These are phyloP conservation scores for Columba janthina DNA, from an alignment of 2,113 vertebrate species.

Conservation along the genomic window DNA sequence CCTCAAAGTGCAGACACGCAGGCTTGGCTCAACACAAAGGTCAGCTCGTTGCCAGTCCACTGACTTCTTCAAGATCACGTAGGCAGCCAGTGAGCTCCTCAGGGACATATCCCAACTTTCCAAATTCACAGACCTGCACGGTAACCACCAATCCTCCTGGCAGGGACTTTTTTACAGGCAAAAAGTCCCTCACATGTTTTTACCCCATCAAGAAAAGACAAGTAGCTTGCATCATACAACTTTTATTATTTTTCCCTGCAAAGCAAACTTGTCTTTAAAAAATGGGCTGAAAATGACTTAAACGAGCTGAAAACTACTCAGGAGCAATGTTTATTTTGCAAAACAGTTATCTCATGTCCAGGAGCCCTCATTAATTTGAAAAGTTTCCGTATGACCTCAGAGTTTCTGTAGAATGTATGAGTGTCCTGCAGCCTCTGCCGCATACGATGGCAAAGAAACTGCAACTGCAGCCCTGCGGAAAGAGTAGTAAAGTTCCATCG, in stretches of 20 bases:
- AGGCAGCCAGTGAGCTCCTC: neutral
- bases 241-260: neutral
- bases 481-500: neutral
- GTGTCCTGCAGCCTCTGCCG: neutral
- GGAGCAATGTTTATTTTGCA: constrained; percentile 7
- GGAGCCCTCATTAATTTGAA: neutral
- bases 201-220: neutral
- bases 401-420: neutral
- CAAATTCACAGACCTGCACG: neutral
- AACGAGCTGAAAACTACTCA: constrained; percentile 26
- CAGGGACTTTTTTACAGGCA: neutral
- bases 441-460: neutral
- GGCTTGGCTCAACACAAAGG: neutral
- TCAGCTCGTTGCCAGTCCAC: neutral
- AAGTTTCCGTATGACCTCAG: constrained; percentile 37
- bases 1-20: neutral
- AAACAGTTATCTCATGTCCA: constrained; percentile 18
- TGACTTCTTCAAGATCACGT: neutral
- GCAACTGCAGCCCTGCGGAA: neutral
- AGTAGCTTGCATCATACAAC: neutral
- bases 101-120: neutral
- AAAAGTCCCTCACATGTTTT: neutral
- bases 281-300: neutral
- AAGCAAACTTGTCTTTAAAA: neutral
- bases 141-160: neutral